phyloP scores from a whole-genome alignment of 2,888 invertebrate genomes.

The Cryptosula pallasiana region DNA sequence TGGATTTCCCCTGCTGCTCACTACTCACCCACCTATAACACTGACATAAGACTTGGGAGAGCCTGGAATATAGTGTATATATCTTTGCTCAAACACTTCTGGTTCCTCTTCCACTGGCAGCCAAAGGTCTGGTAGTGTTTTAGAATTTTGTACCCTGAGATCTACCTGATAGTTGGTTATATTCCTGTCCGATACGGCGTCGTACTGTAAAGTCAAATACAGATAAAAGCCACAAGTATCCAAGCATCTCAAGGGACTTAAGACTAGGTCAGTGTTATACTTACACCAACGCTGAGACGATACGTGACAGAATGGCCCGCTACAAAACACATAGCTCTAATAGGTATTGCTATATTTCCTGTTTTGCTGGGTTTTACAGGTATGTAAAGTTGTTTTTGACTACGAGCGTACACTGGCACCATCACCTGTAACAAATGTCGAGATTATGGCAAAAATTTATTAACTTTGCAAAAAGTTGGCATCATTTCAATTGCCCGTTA shows the following conservation, averaged over 20 bases:
- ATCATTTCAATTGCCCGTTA: no score
- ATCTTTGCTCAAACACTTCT: slow-evolving; percentile 81
- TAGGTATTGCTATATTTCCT: slow-evolving; percentile 66
- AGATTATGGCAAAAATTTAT: no score
- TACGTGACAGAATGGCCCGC: slow-evolving; percentile 50
- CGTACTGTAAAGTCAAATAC: slow-evolving; percentile 2
- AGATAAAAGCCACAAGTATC: no score
- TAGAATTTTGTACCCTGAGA: slow-evolving; percentile 55
- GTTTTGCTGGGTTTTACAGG: slow-evolving; percentile 79
- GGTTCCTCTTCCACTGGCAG: slow-evolving; percentile 89
- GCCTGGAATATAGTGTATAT: slow-evolving; percentile 87
- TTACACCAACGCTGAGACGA: slow-evolving; percentile 62
- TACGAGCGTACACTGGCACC: slow-evolving; percentile 59
- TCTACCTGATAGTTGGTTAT: slow-evolving; percentile 24
- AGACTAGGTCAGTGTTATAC: no score
- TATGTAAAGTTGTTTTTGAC: slow-evolving; percentile 61
- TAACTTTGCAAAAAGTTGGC: no score
- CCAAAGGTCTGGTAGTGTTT: slow-evolving; percentile 89
- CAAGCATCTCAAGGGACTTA: no score
- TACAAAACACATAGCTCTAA: slow-evolving; percentile 64
- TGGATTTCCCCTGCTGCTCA: no score
- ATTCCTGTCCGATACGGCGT: slow-evolving; percentile 3
- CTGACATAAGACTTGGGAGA: slow-evolving; percentile 68
- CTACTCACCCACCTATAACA: slow-evolving; percentile 54
- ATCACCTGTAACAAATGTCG: slow-evolving; percentile 84